These are phyloP conservation scores for Spilosoma lubricipeda DNA, from an alignment of 2,888 invertebrate genomes.

Conservation along the genomic window DNA sequence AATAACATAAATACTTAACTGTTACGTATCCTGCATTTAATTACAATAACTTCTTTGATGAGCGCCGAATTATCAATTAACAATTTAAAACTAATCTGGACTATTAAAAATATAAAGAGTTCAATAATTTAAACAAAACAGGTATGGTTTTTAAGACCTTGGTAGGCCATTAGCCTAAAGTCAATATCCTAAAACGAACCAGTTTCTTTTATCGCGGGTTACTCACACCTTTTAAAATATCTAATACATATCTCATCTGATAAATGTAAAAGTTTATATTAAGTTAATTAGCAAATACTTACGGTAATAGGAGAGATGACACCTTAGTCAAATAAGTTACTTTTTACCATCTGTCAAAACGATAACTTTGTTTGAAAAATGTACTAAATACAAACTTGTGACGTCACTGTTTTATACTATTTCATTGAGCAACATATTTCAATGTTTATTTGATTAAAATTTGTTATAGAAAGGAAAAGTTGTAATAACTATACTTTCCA, in stretches of 20 bases:
- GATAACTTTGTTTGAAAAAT: too few relatives aligned
- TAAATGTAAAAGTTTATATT: neutral
- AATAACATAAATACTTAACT: neutral
- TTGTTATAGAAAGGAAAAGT: too few relatives aligned
- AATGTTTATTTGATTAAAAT: too few relatives aligned
- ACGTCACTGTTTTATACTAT: too few relatives aligned
- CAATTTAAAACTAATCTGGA: neutral
- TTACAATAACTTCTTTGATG: neutral
- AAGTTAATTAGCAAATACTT: too few relatives aligned
- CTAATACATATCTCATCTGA: neutral
- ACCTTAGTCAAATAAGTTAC: too few relatives aligned
- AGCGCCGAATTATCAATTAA: too few relatives aligned
- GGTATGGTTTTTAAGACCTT: neutral
- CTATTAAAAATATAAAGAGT: neutral
- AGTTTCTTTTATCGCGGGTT: slow-evolving; percentile 1
- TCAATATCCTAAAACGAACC: slow-evolving; percentile 9
- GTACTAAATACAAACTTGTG: too few relatives aligned
- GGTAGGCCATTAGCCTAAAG: slow-evolving; percentile 4
- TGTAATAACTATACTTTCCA: too few relatives aligned
- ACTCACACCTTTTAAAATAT: neutral
- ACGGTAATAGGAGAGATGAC: too few relatives aligned
- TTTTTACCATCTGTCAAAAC: too few relatives aligned
- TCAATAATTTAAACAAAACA: neutral
- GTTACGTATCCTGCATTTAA: neutral
- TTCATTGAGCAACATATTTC: too few relatives aligned